Base-by-base conservation (phyloP, 2,797 vertebrate genomes). In the Hirundo rustica region DNA sequence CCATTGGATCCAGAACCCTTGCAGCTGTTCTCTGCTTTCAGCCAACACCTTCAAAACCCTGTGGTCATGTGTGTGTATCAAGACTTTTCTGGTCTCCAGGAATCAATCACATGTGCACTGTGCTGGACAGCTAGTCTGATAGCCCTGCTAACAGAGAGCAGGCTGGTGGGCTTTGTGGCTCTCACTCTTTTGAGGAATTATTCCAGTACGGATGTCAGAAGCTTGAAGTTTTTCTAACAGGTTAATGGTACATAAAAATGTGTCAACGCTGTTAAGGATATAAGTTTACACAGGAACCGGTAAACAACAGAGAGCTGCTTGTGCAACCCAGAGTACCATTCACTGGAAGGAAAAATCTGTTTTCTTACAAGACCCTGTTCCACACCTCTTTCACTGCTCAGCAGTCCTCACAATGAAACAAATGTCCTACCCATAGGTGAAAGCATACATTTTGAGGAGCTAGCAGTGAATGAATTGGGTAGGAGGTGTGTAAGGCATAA, bases 51-150 rank as follows among this genome's bases (percentile, higher is more conserved):
- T 57, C 2, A 10, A 71, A 90, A 47, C 7, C 27, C 42, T 16
- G 10, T 1, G 2, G 57, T 34, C 25, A 23, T 16, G 6, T 8
- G 11, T 1, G 10, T 15, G 5, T 26, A 44, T 27, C 18, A 36
- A 30, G 30, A 26, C 10, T 73, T 55, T 45, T 61, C 34, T 51
- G 58, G 47, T 50, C 16, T 58, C 58, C 34, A 40, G 44, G 20
- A 79, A 79, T 50, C n/a, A 36, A 70, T 29, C 44, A 58, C 5
- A 2, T 9, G 26, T 0, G 6, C 50, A 19, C n/a, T 57, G 29
- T 54, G 70, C 54, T 50, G 62, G 13, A 48, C 54, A 84, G 50
- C 36, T 68, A 19, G 17, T 48, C 67, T 58, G 36, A 50, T 8
- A 75, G 40, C 4, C 13, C 0, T 1, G 40, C n/a, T 32, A 68